Evolutionary conservation across 2,888 invertebrate genomes (phyloP), one percentile per base, ranked within the genome.

Genomic region (Himalopsyche anomala): DNA sequence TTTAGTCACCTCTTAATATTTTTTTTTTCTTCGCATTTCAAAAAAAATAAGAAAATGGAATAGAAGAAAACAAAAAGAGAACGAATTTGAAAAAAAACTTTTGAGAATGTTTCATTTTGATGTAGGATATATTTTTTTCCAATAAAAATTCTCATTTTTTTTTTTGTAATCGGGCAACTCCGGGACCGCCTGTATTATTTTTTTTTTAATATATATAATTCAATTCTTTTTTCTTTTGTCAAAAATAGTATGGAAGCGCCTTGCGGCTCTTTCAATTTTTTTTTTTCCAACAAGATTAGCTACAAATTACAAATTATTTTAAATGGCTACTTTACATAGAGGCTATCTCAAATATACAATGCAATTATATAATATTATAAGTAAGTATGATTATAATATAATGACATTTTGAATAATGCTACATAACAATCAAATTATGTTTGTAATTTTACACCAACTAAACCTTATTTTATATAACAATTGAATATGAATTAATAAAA

Each of bases 51-150:
- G 19, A 74, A 74, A 54, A 54, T 85, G 82, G 85, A 87, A 85
- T 83, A 87, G 84, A 86, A 87, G 86, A 86, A 88, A 88, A 88
- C 84, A 88, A 85, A 85, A 88, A 85, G 45, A 85, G 74, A 86
- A 88, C 86, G 17, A 62, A 80, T 55, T 80, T 51, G 51, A 82
- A 83, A 51, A 80, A 83, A 84, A 83, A 81, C 38, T 81, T 40
- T 74, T 84, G 74, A 80, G 62, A 80, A 74, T 82, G 17, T 81
- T 80, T n/a, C 15, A 83, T 74, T 79, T 55, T 74, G 81, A 81
- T 82, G 83, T 80, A 79, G 80, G 85, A 83, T 80, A 84, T 83
- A 62, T 87, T 85, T 87, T 86, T 88, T 86, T 81, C 84, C 83
- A 79, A 80, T 15, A 38, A 56, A 28, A 55, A 81, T 87, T 84